Conservation (phyloP, 2,888 invertebrate genomes). For the Nebria salina region DNA sequence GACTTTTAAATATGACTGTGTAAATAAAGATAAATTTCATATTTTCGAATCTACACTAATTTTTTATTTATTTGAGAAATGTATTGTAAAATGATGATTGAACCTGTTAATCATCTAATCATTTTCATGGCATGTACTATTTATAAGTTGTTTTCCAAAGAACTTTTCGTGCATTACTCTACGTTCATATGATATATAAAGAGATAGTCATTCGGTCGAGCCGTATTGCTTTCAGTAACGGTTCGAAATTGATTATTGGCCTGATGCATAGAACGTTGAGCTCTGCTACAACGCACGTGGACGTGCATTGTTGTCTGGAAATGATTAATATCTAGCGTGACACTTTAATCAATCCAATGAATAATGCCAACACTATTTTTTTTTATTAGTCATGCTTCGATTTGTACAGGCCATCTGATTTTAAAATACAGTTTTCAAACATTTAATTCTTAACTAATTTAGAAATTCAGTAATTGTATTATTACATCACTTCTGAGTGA, state of each 20-base stretch:
- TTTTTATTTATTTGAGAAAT: not conserved
- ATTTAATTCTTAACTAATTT: no score
- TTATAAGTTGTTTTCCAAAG: not conserved
- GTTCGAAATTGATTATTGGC: not conserved
- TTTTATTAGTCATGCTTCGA: not conserved
- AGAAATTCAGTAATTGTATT: no score
- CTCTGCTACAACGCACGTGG: slow-evolving; percentile 6
- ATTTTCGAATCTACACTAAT: not conserved
- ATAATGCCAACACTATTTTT: slow-evolving; percentile 15
- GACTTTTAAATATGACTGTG: no score
- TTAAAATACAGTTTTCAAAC: no score
- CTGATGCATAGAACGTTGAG: not conserved
- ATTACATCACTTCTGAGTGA: no score
- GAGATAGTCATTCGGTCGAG: not conserved
- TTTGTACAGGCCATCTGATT: not conserved
- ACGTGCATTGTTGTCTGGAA: slow-evolving; percentile 30
- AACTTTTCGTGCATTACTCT: not conserved
- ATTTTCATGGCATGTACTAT: not conserved
- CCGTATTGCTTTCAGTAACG: not conserved
- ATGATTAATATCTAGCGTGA: slow-evolving; percentile 46
- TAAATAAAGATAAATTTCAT: not conserved
- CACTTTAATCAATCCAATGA: slow-evolving; percentile 44
- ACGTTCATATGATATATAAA: not conserved
- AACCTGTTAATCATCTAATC: not conserved
- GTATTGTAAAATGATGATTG: not conserved